These are phyloP conservation scores for Macroteleia sp. DNA, from an alignment of 2,888 invertebrate species.

Conservation along the genomic window DNA sequence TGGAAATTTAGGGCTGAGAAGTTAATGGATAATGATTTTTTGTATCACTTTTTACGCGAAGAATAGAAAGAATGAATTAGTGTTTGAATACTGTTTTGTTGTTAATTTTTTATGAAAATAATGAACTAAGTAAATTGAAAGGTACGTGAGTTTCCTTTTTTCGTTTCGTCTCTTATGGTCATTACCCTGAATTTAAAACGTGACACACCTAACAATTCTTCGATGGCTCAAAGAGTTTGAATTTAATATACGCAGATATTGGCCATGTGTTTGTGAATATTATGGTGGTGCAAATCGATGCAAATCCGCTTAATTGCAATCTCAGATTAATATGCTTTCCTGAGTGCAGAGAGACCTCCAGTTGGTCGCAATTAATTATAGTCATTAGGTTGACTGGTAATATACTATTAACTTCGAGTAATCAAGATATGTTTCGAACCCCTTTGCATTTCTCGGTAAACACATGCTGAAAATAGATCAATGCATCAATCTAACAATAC, in stretches of 20 bases:
- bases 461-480: slow-evolving; percentile 49
- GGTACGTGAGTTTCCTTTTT: no score
- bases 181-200: slow-evolving; percentile 14
- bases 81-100: no score
- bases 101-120: no score
- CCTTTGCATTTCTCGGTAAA: slow-evolving; percentile 43
- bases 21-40: no score
- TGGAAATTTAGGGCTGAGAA: no score
- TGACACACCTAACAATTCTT: slow-evolving; percentile 16
- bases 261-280: slow-evolving; percentile 39
- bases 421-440: slow-evolving; percentile 45
- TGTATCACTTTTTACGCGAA: no score
- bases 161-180: neutral
- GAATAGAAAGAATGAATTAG: no score
- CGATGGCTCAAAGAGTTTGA: slow-evolving; percentile 11
- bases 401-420: slow-evolving; percentile 55
- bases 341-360: slow-evolving; percentile 43
- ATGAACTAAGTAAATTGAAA: no score
- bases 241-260: slow-evolving; percentile 23
- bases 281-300: slow-evolving; percentile 49
- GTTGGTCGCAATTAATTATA: slow-evolving; percentile 56
- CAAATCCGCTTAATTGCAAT: slow-evolving; percentile 56
- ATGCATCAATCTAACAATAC: slow-evolving; percentile 54
- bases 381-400: slow-evolving; percentile 53
- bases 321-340: slow-evolving; percentile 53